Percentiles rank a stretch among this genome's conserved stretches.
phyloP scores from a whole-genome alignment of 2,113 vertebrate species.

The Erinaceus europaeus region DNA sequence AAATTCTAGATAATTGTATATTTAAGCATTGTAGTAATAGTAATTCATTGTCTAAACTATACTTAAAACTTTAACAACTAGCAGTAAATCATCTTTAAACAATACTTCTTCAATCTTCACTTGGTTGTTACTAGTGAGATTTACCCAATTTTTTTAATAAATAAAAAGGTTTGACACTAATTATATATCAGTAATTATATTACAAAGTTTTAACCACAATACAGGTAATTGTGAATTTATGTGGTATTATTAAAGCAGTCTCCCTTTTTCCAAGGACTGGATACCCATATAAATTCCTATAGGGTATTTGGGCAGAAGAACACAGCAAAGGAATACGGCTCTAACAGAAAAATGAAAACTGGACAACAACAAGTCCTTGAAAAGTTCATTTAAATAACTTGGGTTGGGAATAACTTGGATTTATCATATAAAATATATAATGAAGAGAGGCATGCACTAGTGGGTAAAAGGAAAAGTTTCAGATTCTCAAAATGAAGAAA shows the following conservation, averaged over 20 bases:
- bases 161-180: background rate
- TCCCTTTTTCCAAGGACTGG: background rate
- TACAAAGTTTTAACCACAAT: background rate
- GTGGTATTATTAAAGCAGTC: background rate
- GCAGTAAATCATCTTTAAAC: slow-evolving; percentile 54
- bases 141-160: background rate
- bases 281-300: background rate
- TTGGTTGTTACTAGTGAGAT: background rate
- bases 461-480: background rate
- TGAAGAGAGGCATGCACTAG: background rate
- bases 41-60: too few species aligned
- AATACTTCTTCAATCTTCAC: background rate
- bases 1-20: slow-evolving; percentile 49
- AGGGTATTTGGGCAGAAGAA: background rate
- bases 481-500: background rate
- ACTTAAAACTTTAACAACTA: slow-evolving; percentile 65
- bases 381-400: slow-evolving; percentile 20
- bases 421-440: slow-evolving; percentile 7
- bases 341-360: slow-evolving; percentile 15
- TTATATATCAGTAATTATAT: background rate
- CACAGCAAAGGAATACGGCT: background rate
- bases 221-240: background rate
- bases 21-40: slow-evolving; percentile 67
- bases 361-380: background rate
- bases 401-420: background rate